These are phyloP conservation scores for Epinotia bilunana DNA, from an alignment of 2,888 invertebrate genomes.

Conservation along the genomic window DNA sequence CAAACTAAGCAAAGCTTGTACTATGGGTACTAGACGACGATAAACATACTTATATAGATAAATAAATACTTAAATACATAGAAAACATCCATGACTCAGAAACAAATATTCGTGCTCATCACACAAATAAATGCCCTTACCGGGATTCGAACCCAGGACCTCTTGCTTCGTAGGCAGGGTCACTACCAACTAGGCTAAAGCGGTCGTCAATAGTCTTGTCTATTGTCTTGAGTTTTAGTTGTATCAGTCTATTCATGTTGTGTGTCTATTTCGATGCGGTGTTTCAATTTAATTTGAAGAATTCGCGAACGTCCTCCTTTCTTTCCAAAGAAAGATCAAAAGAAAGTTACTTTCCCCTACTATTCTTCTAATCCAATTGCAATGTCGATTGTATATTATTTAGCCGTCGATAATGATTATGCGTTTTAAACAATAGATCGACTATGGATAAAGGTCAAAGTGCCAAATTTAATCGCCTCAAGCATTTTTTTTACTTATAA, in stretches of 20 bases:
- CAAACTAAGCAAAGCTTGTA: too few relatives aligned
- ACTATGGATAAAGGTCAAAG: constrained; percentile 13
- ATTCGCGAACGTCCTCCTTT: neutral
- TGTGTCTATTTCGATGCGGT: neutral
- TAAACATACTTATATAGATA: too few relatives aligned
- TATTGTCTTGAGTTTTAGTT: too few relatives aligned
- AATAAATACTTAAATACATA: too few relatives aligned
- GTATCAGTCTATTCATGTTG: neutral
- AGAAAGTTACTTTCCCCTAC: constrained; percentile 17
- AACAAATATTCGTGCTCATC: too few relatives aligned
- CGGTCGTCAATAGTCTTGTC: too few relatives aligned
- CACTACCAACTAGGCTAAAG: too few relatives aligned
- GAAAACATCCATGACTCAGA: too few relatives aligned
- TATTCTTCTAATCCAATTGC: constrained; percentile 4
- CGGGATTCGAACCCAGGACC: too few relatives aligned
- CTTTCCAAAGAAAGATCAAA: constrained; percentile 6
- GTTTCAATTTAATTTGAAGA: constrained; percentile 11
- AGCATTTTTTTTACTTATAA: constrained; percentile 7
- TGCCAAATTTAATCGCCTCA: neutral
- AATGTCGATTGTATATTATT: constrained; percentile 12
- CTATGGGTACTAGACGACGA: too few relatives aligned
- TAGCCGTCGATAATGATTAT: constrained; percentile 2
- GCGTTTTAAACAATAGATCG: constrained; percentile 4
- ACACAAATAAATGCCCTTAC: too few relatives aligned
- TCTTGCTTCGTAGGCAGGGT: too few relatives aligned